Evolutionary conservation across 1,140 invertebrate genomes (phyloP).

Genomic region (Pogonomyrmex californicus): DNA sequence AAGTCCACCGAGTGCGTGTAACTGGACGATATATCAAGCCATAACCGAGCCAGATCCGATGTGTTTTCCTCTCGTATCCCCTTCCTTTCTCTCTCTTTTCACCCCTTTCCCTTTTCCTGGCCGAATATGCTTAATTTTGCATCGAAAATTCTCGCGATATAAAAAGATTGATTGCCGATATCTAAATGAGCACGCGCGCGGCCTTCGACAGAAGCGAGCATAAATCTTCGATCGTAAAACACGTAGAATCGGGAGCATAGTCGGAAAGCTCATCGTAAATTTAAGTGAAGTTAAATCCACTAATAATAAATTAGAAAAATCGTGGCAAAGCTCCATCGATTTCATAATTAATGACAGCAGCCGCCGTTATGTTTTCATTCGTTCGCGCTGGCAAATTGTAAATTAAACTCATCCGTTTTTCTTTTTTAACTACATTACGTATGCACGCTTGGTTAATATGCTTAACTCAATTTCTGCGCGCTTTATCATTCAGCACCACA

Average conservation of each 20-base stretch:
- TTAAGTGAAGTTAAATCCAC: slow-evolving; percentile 22
- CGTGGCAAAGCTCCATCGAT: not conserved
- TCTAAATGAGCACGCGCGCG: slow-evolving; percentile 6
- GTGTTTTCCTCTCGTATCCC: slow-evolving; percentile 60
- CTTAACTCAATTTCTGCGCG: slow-evolving; percentile 27
- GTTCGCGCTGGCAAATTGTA: not conserved
- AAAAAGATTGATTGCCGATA: slow-evolving; percentile 35
- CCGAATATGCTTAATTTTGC: slow-evolving; percentile 54
- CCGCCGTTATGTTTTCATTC: slow-evolving; percentile 13
- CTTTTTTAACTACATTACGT: slow-evolving; percentile 14
- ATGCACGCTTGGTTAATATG: slow-evolving; percentile 20
- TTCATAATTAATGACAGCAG: slow-evolving; percentile 5
- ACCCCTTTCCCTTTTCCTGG: not conserved
- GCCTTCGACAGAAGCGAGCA: not conserved
- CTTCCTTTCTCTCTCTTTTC: not conserved
- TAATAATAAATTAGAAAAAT: slow-evolving; percentile 47
- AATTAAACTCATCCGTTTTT: slow-evolving; percentile 18
- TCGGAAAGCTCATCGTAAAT: slow-evolving; percentile 10
- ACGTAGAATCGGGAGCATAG: slow-evolving; percentile 9
- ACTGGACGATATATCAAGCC: slow-evolving; percentile 66
- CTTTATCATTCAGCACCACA: slow-evolving; percentile 20
- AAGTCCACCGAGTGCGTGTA: slow-evolving; percentile 67
- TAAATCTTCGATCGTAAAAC: slow-evolving; percentile 37
- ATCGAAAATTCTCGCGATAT: slow-evolving; percentile 39
- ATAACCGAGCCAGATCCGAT: slow-evolving; percentile 56